phyloP scores from a whole-genome alignment of 2,888 invertebrate genomes.

The Zootermopsis nevadensis region DNA sequence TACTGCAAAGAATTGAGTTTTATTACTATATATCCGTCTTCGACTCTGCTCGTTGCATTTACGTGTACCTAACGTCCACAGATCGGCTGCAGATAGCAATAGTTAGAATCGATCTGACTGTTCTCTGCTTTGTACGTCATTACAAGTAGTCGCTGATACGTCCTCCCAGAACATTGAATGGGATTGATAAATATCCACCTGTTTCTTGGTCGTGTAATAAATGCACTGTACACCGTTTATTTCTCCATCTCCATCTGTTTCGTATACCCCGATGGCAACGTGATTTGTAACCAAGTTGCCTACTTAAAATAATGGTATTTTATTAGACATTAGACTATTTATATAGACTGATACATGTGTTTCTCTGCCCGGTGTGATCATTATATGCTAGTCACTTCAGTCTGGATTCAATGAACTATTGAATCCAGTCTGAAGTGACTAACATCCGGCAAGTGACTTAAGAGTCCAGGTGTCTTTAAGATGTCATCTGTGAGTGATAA shows the following conservation, averaged over 20 bases:
- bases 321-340: neutral
- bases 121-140: neutral
- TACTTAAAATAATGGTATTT: neutral
- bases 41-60: neutral
- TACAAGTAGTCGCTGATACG: too few species aligned
- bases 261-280: neutral
- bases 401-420: too few species aligned
- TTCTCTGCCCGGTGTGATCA: neutral
- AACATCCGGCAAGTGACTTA: neutral
- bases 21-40: neutral
- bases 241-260: neutral
- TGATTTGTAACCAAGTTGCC: neutral
- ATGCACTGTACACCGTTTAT: neutral
- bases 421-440: neutral
- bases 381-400: neutral
- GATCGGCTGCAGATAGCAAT: neutral
- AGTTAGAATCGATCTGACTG: neutral
- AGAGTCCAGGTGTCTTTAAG: neutral
- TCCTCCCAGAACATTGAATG: conserved; percentile 7
- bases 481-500: neutral
- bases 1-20: neutral
- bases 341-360: neutral
- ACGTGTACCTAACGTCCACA: neutral
- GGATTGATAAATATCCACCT: neutral
- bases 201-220: conserved; percentile 3